Base-by-base conservation (phyloP, 30 jellyfish, hydroid and myxozoan species). In the Aurelia sp. region DNA sequence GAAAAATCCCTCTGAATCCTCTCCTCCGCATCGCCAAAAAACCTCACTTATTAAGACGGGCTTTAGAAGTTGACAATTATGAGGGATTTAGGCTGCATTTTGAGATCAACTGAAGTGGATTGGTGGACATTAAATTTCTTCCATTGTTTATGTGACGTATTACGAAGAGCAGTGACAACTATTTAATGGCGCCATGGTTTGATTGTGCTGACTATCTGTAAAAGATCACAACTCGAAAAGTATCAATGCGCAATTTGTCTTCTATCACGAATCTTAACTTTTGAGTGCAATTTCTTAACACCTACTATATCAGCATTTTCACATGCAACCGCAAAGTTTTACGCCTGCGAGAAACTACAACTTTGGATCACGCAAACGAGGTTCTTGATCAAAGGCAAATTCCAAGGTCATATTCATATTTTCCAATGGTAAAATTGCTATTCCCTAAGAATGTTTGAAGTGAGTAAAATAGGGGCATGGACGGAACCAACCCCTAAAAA, bases 101-200 rank as follows among this genome's bases (percentile, higher is more conserved):
- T 74, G 41, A 57, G 85, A 74, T 74, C n/a, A 74, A 47, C n/a
- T 74, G 19, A 74, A 74, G 85, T 55, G 62, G 60, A 3, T 53
- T 20, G 6, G 41, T 20, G 60, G 52, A 18, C n/a, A 53, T 17
- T 10, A 10, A 3, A 19, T 27, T 48, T 31, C 4, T 16, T 31
- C 50, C 1, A 22, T 55, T 11, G 30, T 61, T 44, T 50, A 13
- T 13, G 17, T 18, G 47, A n/a, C 20, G 7, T 55, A 19, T 72
- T 23, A 74, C 73, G 59, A 10, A 22, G 31, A 21, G 73, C 12
- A 52, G 41, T 78, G 48, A 63, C 82, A 66, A 84, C 73, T 57
- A 48, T 35, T 80, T 20, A 48, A 21, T 80, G 90, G 90, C 90
- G 90, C 90, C 90, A 68, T 53, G 90, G 76, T 80, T 18, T 27